phyloP scores from a whole-genome alignment of 2,888 invertebrate genomes.

The Idaea straminata region DNA sequence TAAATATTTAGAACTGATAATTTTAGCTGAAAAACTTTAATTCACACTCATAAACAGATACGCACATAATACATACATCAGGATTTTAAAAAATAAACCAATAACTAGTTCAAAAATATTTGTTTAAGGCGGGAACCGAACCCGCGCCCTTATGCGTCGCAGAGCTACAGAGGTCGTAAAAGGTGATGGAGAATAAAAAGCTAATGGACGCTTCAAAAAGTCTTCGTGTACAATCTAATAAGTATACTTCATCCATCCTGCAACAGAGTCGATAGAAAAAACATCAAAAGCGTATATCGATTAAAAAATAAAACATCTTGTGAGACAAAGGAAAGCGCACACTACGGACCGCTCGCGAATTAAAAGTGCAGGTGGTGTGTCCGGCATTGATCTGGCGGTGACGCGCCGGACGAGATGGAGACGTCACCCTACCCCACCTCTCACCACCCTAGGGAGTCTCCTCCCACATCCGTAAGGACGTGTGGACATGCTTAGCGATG shows the following conservation, averaged over 20 bases:
- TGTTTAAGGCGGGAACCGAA: too few species aligned
- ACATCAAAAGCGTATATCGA: constrained; percentile 3
- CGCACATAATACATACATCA: too few species aligned
- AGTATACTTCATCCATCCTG: background rate
- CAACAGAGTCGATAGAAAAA: background rate
- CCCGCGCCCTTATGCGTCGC: too few species aligned
- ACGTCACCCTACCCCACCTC: constrained; percentile 47
- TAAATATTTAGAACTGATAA: too few species aligned
- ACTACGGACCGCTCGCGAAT: constrained; percentile 46
- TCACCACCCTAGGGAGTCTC: constrained; percentile 27
- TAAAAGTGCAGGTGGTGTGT: constrained; percentile 79
- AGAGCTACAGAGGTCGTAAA: too few species aligned
- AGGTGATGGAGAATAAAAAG: too few species aligned
- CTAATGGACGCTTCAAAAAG: background rate
- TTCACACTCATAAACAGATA: too few species aligned
- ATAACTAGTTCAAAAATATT: too few species aligned
- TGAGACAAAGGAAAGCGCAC: constrained; percentile 41
- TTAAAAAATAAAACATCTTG: constrained; percentile 19
- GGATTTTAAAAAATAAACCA: too few species aligned
- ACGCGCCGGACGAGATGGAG: constrained; percentile 63
- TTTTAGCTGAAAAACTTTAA: too few species aligned
- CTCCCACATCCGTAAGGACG: constrained; percentile 49
- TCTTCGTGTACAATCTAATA: background rate
- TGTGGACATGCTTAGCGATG: constrained; percentile 69
- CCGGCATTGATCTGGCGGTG: constrained; percentile 76